Evolutionary conservation across 2,113 vertebrate genomes (phyloP).

Genomic region (Notiomystis cincta): DNA sequence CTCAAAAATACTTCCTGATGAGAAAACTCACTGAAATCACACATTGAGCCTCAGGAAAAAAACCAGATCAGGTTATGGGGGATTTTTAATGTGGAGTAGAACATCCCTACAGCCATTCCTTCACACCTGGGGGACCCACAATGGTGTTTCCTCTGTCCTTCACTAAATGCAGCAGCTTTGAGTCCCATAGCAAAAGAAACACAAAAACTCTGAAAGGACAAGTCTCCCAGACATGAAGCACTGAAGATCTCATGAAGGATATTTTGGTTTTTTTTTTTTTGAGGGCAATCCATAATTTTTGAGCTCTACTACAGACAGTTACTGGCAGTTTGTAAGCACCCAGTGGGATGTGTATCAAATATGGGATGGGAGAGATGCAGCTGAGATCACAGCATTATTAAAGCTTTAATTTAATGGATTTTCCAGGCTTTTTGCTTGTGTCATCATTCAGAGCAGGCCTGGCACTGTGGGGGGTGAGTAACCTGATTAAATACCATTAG

Average conservation of each 20-base stretch:
- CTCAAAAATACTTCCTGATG: neutral
- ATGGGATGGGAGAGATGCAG: neutral
- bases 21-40: neutral
- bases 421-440: neutral
- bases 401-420: neutral
- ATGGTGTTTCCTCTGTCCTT: neutral
- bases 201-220: neutral
- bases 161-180: neutral
- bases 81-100: neutral
- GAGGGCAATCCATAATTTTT: neutral
- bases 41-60: neutral
- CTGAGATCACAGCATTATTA: neutral
- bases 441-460: neutral
- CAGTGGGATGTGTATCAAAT: neutral
- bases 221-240: neutral
- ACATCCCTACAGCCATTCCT: neutral
- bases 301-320: neutral
- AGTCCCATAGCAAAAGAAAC: neutral
- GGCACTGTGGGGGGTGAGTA: neutral
- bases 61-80: neutral
- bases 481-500: neutral
- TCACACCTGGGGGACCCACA: neutral
- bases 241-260: neutral
- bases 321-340: neutral
- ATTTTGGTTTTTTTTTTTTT: rapidly evolving